Evolutionary conservation across 2,113 vertebrate species (phyloP), one percentile per base, ranked within the genome.

Genomic region (Paramormyrops kingsleyae): DNA sequence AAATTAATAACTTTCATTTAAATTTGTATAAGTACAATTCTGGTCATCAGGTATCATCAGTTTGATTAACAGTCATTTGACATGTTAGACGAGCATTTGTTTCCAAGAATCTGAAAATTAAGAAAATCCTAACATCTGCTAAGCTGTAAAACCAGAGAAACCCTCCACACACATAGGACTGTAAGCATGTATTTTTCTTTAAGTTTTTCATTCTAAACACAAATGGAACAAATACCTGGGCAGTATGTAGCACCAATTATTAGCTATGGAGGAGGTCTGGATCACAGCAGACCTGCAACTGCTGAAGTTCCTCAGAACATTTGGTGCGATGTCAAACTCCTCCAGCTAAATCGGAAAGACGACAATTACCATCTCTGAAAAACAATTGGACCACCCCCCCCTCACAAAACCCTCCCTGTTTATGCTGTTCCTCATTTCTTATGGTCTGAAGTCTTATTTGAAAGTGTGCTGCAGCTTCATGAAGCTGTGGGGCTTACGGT

Each of bases 211-310:
- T 42, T 42, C 35, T 24, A 91, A 24, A 42, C 27, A 83, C 7
- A 42, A 13, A 24, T 10, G 83, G 44, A 91, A 80, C 92, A 66
- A 87, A 94, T 90, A 99, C 98, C 98, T 99, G 93, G 97, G 98
- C 91, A 99, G 96, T 92, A 99, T 92, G 52, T 97, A 97, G 90
- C 98, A 99, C 98, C 98, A 98, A 91, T 95, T 94, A 93, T 90
- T 95, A 92, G 96, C 91, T 88, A 95, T 94, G 83, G 95, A 96
- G 89, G 94, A 91, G 2, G 92, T 95, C 44, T 96, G 92, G 87
- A 98, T 96, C 90, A 97, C 90, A 70, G 91, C 80, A 39, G 93
- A 94, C 62, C 93, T 93, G 39, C 95, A 94, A 46, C 52, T 92
- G 87, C 94, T 91, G 95, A 98, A 97, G 77, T 93, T 92, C 86